Evolutionary conservation across 2,888 invertebrate species (phyloP).

Genomic region (Rhimphoctona megacephalus): DNA sequence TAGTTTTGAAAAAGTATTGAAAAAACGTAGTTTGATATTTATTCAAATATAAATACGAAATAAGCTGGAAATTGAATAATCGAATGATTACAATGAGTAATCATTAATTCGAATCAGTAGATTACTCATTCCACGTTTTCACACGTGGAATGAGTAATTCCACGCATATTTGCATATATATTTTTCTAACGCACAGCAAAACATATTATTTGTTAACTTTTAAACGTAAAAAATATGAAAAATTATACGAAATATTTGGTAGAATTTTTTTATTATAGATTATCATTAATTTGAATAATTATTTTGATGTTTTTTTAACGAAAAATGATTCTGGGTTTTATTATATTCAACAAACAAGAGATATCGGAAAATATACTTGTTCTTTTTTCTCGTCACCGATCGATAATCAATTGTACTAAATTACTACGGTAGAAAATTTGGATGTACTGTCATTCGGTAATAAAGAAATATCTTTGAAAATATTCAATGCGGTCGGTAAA

Average conservation of each 20-base stretch:
- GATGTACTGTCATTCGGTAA: not conserved
- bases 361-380: no score
- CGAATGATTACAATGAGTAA: not conserved
- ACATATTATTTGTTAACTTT: not conserved
- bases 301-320: not conserved
- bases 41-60: not conserved
- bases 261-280: not conserved
- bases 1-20: no score
- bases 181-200: not conserved
- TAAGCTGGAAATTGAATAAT: not conserved
- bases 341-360: no score
- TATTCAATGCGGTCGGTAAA: not conserved
- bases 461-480: not conserved
- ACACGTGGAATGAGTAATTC: no score
- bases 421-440: not conserved
- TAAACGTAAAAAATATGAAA: not conserved
- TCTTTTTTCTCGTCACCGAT: not conserved
- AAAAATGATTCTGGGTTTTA: not conserved
- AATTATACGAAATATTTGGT: not conserved
- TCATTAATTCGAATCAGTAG: not conserved
- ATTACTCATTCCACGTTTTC: conserved; percentile 19
- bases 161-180: not conserved
- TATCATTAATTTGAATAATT: not conserved
- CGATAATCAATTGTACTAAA: not conserved
- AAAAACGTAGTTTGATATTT: no score